These are phyloP conservation scores for Colinus virginianus DNA, from an alignment of 2,113 vertebrate genomes.

Conservation along the genomic window DNA sequence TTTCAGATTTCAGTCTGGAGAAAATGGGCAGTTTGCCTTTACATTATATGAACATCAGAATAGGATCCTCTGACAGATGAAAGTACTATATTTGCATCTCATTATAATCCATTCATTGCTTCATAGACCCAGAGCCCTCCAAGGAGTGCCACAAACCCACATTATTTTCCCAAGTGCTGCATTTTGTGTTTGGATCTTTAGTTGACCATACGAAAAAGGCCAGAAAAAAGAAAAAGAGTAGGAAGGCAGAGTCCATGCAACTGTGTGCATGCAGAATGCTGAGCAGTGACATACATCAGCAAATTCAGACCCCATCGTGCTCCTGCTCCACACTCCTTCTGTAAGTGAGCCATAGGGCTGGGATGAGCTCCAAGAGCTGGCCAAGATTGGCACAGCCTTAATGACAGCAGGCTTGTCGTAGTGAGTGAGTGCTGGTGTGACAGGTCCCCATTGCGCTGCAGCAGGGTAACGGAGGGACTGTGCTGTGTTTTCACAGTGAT, in stretches of 20 bases:
- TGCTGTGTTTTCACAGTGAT: accelerated
- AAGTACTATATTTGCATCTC: constrained; percentile 69
- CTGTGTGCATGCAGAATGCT: neutral
- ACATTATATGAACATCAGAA: constrained; percentile 48
- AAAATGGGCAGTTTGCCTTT: constrained; percentile 64
- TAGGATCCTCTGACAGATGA: constrained; percentile 55
- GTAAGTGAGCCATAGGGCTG: neutral
- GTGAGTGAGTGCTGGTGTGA: neutral
- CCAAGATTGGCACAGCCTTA: neutral
- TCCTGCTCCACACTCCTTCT: neutral
- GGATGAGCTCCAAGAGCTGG: neutral
- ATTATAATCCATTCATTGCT: constrained; percentile 71
- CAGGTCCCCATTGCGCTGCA: neutral
- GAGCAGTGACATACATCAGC: neutral
- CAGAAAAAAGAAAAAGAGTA: neutral
- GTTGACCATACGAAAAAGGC: constrained; percentile 20
- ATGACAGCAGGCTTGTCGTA: neutral
- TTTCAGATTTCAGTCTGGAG: constrained; percentile 54
- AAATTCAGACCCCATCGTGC: neutral
- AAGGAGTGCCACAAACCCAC: constrained; percentile 44
- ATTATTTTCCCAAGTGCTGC: constrained; percentile 53
- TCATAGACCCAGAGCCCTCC: constrained; percentile 43
- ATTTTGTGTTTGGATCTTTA: constrained; percentile 52
- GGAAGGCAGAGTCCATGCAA: neutral
- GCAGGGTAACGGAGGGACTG: neutral